Evolutionary conservation across 1,140 invertebrate species (phyloP).

Genomic region (Acyrthosiphon pisum): DNA sequence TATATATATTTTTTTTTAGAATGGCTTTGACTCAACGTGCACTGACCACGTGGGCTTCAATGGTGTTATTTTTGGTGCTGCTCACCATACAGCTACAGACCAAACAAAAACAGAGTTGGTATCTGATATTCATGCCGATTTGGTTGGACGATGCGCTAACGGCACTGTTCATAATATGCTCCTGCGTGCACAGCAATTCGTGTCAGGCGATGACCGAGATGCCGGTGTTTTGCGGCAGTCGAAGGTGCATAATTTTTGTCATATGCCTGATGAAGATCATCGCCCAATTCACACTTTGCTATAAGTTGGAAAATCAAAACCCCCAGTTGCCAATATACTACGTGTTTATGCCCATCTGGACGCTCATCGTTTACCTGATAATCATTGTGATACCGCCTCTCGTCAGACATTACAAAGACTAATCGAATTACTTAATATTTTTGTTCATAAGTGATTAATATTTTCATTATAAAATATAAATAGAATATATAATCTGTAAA

Average conservation of each 20-base stretch:
- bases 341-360: constrained; percentile 42
- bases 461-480: background rate
- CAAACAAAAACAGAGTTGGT: constrained; percentile 48
- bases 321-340: constrained; percentile 39
- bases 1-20: background rate
- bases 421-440: constrained; percentile 16
- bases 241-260: constrained; percentile 43
- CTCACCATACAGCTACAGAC: constrained; percentile 52
- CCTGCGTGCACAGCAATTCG: constrained; percentile 46
- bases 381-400: constrained; percentile 26
- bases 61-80: constrained; percentile 51
- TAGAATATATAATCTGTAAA: background rate
- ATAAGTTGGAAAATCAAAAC: constrained; percentile 43
- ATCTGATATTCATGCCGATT: constrained; percentile 52
- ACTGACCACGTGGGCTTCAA: constrained; percentile 51
- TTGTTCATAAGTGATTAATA: background rate
- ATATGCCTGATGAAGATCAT: constrained; percentile 52
- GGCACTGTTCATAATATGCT: constrained; percentile 43
- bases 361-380: constrained; percentile 43
- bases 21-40: constrained; percentile 49
- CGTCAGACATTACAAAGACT: constrained; percentile 37
- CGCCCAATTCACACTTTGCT: constrained; percentile 4
- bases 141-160: constrained; percentile 51
- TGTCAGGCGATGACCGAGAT: constrained; percentile 39
- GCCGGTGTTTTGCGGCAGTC: constrained; percentile 38